Base-by-base conservation (phyloP, 2,113 vertebrate species). In the Misgurnus mizolepis region DNA sequence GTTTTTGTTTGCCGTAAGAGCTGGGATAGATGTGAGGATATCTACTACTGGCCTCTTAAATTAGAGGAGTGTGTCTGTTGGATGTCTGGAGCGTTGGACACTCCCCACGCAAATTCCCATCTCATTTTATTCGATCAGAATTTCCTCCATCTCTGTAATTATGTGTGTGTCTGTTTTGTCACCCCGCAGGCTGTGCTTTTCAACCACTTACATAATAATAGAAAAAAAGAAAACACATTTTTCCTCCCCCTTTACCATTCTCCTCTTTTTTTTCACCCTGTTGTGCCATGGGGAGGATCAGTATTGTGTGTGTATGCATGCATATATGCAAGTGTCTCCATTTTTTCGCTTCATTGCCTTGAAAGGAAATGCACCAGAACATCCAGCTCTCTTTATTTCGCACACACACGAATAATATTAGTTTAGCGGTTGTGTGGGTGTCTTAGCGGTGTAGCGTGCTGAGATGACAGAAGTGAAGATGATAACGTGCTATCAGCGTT, bases 171-270 rank as follows among this genome's bases (percentile, higher is more conserved):
- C 45, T 82, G 66, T 45, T 34, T 68, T 74, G 18, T 77, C 15
- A 2, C 56, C 58, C 80, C 58, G 9, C 60, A 7, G 76, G 65
- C 62, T 74, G 69, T 74, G 49, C 39, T 53, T 76, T 61, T 74
- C 47, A 55, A 14, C 45, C 47, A 56, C 80, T 84, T 84, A 70
- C 71, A 50, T 85, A 82, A 85, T 60, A 79, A 47, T 45, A 72
- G 14, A 81, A 78, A 55, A 84, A 66, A 79, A 81, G 34, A 74
- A 40, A 65, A 34, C 65, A 22, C 15, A 50, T 73, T 65, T 18
- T 78, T 65, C 10, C 10, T 11, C 53, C 68, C 27, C 68, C 78
- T 49, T 39, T 64, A 27, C 58, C 27, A 5, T 78, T 10, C 27
- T 49, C 12, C 11, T 66, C 53, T 22, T 65, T 58, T 65, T 58